Evolutionary conservation across 2,113 vertebrate genomes (phyloP), one percentile per base, ranked within the genome.

Genomic region (Prionailurus viverrinus): DNA sequence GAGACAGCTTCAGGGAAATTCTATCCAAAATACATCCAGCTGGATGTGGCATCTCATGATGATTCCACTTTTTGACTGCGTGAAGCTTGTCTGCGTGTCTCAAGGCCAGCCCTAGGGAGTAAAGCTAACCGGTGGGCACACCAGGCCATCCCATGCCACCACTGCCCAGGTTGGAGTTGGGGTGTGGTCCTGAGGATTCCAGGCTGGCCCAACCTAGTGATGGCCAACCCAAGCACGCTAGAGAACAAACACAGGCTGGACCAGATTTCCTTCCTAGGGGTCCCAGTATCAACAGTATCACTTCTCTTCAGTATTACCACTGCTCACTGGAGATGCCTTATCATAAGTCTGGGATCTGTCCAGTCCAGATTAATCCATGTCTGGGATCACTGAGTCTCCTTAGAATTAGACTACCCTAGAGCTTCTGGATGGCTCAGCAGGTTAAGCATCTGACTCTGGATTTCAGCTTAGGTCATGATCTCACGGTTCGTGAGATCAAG

Each of bases 1-100:
- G 89, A 86, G 92, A 73, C 61, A 51, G 21, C 48, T 51, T 92
- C 89, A 76, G 79, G 58, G 95, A 96, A 93, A 96, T 90, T 78
- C 86, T 83, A 19, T 87, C 94, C 14, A 14, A 63, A 91, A 74
- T n/a, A 8, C 2, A 58, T 31, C 81, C 71, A 61, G 39, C 79
- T 79, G 48, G 66, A 41, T 6, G 12, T 51, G 65, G 73, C 79
- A 33, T 80, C 63, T 5, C 8, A 33, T 68, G 68, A 27, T 7
- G 16, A 1, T 78, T 45, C 16, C 1, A 9, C 41, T 68, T 61
- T 65, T 80, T 89, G 8, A 16, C 61, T 58, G 1, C n/a, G 48
- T 53, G 82, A 85, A 41, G 45, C 51, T 39, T 55, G 61, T 78
- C 66, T 33, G 13, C 21, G 2, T 51, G 25, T 65, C 51, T 69